Evolutionary conservation across 2,113 vertebrate genomes (phyloP).

Genomic region (Naja naja): DNA sequence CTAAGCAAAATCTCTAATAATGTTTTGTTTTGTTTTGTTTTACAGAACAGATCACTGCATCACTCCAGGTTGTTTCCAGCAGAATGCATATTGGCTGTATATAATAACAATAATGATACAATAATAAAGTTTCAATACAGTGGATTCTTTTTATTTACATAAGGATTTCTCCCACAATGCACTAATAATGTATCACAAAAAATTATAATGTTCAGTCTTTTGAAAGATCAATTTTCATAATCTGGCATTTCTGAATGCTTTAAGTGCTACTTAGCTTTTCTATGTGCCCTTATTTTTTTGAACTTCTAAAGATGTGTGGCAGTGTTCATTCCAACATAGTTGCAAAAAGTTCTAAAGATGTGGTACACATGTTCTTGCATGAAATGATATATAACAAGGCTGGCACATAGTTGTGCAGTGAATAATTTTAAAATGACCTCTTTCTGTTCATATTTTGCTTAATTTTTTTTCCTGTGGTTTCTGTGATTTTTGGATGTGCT

Average conservation of each 20-base stretch:
- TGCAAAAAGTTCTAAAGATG: slow-evolving; percentile 23
- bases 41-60: neutral
- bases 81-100: neutral
- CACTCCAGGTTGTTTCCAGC: neutral
- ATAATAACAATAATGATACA: neutral
- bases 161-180: neutral
- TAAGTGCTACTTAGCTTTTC: neutral
- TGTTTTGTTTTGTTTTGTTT: neutral
- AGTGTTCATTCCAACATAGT: slow-evolving; percentile 25
- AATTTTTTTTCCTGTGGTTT: slow-evolving; percentile 23
- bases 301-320: slow-evolving; percentile 25
- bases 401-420: slow-evolving; percentile 41
- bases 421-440: slow-evolving; percentile 48
- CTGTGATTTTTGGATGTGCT: slow-evolving; percentile 29
- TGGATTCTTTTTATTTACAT: neutral
- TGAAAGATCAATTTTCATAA: neutral
- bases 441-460: slow-evolving; percentile 14
- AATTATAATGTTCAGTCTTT: neutral
- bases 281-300: slow-evolving; percentile 2
- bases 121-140: neutral
- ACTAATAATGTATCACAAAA: neutral
- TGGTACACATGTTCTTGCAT: neutral
- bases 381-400: neutral
- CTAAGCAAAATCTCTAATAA: neutral
- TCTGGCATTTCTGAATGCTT: neutral